Evolutionary conservation across 2,888 invertebrate species (phyloP), one percentile per base, ranked within the genome.

Genomic region (Osmoderma eremita): DNA sequence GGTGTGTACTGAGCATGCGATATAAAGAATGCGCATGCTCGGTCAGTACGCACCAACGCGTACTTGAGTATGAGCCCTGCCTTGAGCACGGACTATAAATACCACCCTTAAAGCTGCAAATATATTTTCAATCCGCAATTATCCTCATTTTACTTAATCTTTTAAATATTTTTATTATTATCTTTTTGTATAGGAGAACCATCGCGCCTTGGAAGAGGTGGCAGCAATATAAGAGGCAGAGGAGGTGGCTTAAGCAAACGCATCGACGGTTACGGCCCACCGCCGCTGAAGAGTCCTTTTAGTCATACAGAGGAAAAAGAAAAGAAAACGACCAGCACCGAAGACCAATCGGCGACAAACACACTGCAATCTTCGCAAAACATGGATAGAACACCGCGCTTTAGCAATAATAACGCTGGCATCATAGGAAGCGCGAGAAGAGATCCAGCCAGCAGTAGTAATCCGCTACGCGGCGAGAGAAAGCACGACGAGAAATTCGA

Each of bases 191-290:
- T 30, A 65, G 65, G 95, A 0, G 95, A 95, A 80, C 95, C 95
- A 0, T 94, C 94, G 0, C 86, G 95, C 58, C 89, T 95, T 67
- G 95, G 95, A 3, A 86, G 95, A 69, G 93, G 91, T 13, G 87
- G 86, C 1, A 73, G 75, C 17, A 77, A 77, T 50, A 70, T 73
- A 45, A 76, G 84, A 67, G 85, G 86, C 39, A 78, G 83, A 49
- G 30, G 30, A 30, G 85, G 88, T 24, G 80, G 84, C 70, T 83
- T 86, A 18, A 86, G 89, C 66, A 86, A 85, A 72, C 84, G 91
- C 71, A 88, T 91, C 67, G 87, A 91, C 72, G 90, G 91, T 3
- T 93, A 92, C 79, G 92, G 93, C 0, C 91, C 91, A n/a, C 92
- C 92, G 0, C 89, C 91, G 65, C 89, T 90, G 38, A 92, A 92